Percentiles rank a stretch among this genome's conserved stretches.
These are phyloP conservation scores for Glyptemys insculpta DNA, from an alignment of 2,797 vertebrate genomes.

Conservation along the genomic window DNA sequence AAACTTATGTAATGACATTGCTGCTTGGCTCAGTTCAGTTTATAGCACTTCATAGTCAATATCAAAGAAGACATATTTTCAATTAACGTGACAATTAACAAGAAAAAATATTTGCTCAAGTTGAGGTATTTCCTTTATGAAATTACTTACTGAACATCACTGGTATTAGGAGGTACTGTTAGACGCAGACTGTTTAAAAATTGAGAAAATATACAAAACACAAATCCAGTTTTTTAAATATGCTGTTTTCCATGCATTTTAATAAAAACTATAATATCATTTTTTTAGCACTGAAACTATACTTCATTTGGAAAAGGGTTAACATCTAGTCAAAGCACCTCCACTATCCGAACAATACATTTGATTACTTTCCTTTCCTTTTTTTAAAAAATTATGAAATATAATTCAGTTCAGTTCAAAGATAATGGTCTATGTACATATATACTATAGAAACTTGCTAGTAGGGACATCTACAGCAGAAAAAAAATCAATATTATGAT, in stretches of 20 bases:
- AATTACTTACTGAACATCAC: conserved; percentile 62
- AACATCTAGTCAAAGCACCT: background rate
- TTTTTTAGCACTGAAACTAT: conserved; percentile 67
- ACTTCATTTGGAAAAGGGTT: conserved; percentile 43
- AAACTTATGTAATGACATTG: conserved; percentile 6
- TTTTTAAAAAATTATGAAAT: conserved; percentile 9
- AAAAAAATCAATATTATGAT: background rate
- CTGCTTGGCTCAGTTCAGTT: conserved; percentile 48
- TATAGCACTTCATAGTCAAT: conserved; percentile 27
- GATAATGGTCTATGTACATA: conserved; percentile 54
- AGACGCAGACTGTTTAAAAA: conserved; percentile 65
- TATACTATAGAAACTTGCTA: background rate
- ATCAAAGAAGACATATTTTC: conserved; percentile 34
- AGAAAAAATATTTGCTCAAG: conserved; percentile 54
- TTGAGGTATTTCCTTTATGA: conserved; percentile 79
- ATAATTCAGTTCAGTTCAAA: conserved; percentile 52
- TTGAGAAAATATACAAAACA: conserved; percentile 75
- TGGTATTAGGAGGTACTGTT: conserved; percentile 69
- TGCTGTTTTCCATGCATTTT: conserved; percentile 65
- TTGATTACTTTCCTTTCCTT: conserved; percentile 12
- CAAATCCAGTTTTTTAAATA: conserved; percentile 65
- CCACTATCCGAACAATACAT: conserved; percentile 14
- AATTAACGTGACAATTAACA: conserved; percentile 52
- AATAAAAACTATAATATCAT: conserved; percentile 76
- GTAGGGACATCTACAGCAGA: conserved; percentile 52